phyloP scores from a whole-genome alignment of 1,140 invertebrate genomes.

The Akabosia matsudoensis region DNA sequence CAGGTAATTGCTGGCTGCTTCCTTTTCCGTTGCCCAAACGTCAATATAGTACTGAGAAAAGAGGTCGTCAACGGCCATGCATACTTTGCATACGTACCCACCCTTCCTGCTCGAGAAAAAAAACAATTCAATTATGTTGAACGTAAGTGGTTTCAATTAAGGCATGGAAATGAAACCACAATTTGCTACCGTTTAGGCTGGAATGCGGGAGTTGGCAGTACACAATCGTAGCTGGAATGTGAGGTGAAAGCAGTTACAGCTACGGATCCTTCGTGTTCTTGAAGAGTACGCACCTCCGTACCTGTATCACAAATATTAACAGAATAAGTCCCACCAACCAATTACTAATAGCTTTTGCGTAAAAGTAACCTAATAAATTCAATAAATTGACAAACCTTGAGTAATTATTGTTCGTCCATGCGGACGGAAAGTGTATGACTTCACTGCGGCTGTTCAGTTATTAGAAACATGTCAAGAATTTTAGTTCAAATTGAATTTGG shows the following conservation, averaged over 20 bases:
- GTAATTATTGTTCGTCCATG: slow-evolving; percentile 33
- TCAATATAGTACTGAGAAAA: slow-evolving; percentile 25
- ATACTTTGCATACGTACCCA: slow-evolving; percentile 46
- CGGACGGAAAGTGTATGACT: slow-evolving; percentile 39
- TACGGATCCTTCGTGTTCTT: slow-evolving; percentile 40
- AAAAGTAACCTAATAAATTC: not conserved
- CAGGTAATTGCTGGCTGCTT: slow-evolving; percentile 2
- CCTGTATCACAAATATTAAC: not conserved
- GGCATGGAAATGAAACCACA: not conserved
- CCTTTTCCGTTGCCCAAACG: not conserved
- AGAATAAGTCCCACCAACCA: not conserved
- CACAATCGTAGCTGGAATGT: slow-evolving; percentile 27
- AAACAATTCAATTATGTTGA: not conserved
- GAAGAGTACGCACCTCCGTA: slow-evolving; percentile 25
- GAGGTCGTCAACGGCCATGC: slow-evolving; percentile 25
- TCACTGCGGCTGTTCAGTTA: no score
- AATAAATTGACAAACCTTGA: slow-evolving; percentile 11
- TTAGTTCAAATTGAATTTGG: no score
- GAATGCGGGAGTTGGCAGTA: slow-evolving; percentile 41
- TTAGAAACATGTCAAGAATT: no score
- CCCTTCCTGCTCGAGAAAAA: slow-evolving; percentile 31
- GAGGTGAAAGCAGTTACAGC: slow-evolving; percentile 36
- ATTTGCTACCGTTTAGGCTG: not conserved
- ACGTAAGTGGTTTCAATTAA: not conserved
- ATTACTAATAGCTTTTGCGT: not conserved